These are phyloP conservation scores for Apolygus lucorum DNA, from an alignment of 1,140 invertebrate species.

Conservation along the genomic window DNA sequence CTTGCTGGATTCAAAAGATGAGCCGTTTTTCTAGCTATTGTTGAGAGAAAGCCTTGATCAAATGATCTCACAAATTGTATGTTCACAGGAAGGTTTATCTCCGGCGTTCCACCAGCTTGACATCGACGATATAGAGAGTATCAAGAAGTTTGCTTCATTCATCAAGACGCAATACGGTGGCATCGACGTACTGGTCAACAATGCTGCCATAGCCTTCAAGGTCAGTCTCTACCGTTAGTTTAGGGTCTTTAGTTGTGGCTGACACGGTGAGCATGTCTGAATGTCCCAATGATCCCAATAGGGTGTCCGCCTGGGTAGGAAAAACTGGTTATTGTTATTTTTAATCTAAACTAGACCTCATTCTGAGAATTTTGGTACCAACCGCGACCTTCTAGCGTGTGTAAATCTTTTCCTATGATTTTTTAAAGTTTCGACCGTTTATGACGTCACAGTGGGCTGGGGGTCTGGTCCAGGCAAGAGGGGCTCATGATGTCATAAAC, in stretches of 20 bases:
- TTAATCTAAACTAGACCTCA: too few relatives aligned
- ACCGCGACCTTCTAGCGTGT: too few relatives aligned
- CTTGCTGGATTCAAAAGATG: too few relatives aligned
- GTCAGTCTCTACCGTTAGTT: neutral
- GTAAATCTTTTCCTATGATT: too few relatives aligned
- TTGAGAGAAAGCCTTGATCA: neutral
- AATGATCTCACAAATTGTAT: too few relatives aligned
- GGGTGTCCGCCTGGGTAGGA: too few relatives aligned
- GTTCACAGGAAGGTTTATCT: conserved; percentile 30
- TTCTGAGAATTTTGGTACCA: too few relatives aligned
- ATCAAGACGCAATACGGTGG: conserved; percentile 58
- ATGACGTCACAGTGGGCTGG: too few relatives aligned
- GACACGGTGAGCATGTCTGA: neutral
- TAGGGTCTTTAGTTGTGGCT: neutral
- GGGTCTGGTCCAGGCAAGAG: too few relatives aligned
- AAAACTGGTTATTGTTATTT: too few relatives aligned
- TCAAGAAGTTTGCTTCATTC: conserved; percentile 49
- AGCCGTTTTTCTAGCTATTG: neutral
- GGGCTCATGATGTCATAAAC: too few relatives aligned
- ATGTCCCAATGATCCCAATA: conserved; percentile 13
- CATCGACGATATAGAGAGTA: conserved; percentile 49
- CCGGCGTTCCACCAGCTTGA: conserved; percentile 58
- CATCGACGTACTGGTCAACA: conserved; percentile 73
- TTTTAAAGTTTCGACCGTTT: too few relatives aligned
- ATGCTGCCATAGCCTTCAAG: conserved; percentile 58